Evolutionary conservation across 2,888 invertebrate species (phyloP).

Genomic region (Neoitamus cyanurus): DNA sequence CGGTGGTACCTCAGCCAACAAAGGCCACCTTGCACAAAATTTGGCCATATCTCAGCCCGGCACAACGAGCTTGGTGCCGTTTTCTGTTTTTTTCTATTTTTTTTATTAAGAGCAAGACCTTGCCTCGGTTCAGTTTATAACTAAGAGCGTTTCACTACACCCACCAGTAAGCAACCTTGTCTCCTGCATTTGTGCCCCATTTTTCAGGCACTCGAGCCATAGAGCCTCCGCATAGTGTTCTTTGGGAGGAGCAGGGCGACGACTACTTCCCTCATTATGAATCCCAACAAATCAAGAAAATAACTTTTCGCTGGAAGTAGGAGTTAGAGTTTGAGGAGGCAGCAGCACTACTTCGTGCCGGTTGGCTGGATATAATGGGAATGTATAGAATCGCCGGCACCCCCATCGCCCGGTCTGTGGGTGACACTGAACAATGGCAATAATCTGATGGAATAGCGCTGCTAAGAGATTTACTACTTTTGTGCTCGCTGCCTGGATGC

Average conservation of each 20-base stretch:
- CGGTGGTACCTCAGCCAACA: neutral
- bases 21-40: neutral
- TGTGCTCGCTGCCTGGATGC: neutral
- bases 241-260: neutral
- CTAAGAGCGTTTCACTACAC: neutral
- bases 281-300: neutral
- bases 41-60: neutral
- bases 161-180: neutral
- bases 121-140: neutral
- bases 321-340: neutral
- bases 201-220: neutral
- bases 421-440: slow-evolving; percentile 18
- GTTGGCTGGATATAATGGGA: neutral
- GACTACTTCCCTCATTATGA: neutral
- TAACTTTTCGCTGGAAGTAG: slow-evolving; percentile 4
- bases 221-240: no score
- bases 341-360: neutral
- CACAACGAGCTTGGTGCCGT: neutral
- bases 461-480: slow-evolving; percentile 9
- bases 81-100: no score
- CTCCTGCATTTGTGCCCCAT: neutral
- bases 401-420: neutral
- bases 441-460: neutral
- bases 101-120: neutral
- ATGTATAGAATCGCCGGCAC: neutral